These are phyloP conservation scores for Marronus borbonicus DNA, from an alignment of 2,888 invertebrate species.

Conservation along the genomic window DNA sequence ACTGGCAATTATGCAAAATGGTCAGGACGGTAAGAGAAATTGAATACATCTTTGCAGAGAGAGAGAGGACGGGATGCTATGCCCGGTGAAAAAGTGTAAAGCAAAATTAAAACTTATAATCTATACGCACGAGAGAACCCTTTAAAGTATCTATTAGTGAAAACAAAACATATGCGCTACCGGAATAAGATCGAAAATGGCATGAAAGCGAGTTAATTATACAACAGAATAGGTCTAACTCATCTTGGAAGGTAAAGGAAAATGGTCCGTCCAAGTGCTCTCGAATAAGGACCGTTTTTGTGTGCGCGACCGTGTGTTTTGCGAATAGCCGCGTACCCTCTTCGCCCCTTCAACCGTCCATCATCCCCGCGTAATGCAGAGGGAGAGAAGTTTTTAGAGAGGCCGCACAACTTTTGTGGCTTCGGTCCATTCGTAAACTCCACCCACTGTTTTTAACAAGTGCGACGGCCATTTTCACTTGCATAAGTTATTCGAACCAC, in stretches of 20 bases:
- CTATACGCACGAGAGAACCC: conserved; percentile 62
- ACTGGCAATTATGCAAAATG: conserved; percentile 51
- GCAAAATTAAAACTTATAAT: conserved; percentile 63
- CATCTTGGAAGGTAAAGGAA: conserved; percentile 62
- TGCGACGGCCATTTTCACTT: conserved; percentile 68
- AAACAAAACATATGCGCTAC: conserved; percentile 64
- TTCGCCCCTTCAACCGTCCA: conserved; percentile 6
- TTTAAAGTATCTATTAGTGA: conserved; percentile 63
- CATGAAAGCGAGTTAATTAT: conserved; percentile 69
- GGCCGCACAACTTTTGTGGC: conserved; percentile 71
- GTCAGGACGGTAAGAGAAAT: conserved; percentile 48
- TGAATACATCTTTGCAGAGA: conserved; percentile 50
- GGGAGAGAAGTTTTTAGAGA: conserved; percentile 68
- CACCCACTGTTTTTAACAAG: conserved; percentile 70
- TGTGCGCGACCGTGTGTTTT: conserved; percentile 54
- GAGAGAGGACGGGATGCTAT: conserved; percentile 30
- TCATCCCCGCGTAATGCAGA: conserved; percentile 54
- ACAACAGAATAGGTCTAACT: conserved; percentile 67
- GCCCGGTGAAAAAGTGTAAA: conserved; percentile 49
- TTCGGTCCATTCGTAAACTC: conserved; percentile 68
- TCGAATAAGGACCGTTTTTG: conserved; percentile 65
- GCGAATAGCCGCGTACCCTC: conserved; percentile 22
- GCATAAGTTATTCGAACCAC: conserved; percentile 70
- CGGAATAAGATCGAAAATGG: conserved; percentile 69
- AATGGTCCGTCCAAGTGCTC: conserved; percentile 58